phyloP scores from a whole-genome alignment of 2,797 vertebrate genomes.

The Antrozous pallidus region DNA sequence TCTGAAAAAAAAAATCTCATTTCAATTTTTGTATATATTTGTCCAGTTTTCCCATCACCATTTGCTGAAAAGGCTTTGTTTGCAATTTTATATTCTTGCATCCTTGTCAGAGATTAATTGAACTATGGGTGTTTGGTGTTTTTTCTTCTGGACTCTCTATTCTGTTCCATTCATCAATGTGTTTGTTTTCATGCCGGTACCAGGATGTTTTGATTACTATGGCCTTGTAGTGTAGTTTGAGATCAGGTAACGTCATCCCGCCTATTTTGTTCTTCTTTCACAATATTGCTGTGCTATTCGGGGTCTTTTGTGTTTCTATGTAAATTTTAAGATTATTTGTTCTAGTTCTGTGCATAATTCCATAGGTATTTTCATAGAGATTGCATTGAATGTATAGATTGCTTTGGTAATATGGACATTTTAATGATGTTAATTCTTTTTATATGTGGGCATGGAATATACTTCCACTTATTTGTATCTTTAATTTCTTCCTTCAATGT shows the following conservation, averaged over 20 bases:
- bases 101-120: not conserved
- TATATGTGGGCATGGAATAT: not conserved
- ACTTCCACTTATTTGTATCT: not conserved
- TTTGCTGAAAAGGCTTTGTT: not conserved
- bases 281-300: not conserved
- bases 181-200: not conserved
- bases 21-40: not conserved
- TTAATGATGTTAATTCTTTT: not conserved
- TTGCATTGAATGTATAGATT: not conserved
- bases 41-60: not conserved
- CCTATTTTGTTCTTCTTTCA: not conserved
- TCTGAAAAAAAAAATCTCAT: not conserved
- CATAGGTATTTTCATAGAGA: not conserved
- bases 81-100: not conserved
- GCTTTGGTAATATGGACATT: not conserved
- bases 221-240: not conserved
- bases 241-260: not conserved
- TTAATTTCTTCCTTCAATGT: not conserved
- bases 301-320: not conserved
- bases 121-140: not conserved
- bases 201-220: not conserved
- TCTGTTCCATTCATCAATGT: not conserved
- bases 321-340: not conserved
- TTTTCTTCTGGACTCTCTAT: not conserved
- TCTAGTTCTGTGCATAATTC: not conserved